A percentile compares a stretch with the other conserved stretches of the same genome.
phyloP scores from a whole-genome alignment of 2,888 invertebrate species.

The Sepioteuthis lessoniana region DNA sequence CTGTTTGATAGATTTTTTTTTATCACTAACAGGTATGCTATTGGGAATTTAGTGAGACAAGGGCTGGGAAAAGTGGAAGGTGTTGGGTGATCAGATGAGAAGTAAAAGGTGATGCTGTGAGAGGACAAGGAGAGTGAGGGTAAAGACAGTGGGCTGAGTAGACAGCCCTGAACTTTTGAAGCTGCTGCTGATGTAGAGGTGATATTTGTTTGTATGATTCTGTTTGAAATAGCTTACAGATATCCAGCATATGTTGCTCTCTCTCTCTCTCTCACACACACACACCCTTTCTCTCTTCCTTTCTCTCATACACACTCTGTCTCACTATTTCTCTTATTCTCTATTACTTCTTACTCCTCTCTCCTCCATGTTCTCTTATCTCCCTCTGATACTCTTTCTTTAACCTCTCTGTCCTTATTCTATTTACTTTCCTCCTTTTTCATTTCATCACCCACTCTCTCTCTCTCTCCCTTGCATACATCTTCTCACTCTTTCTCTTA shows the following conservation, averaged over 20 bases:
- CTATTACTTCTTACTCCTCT: too few species aligned
- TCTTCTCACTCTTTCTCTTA: too few species aligned
- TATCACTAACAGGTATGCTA: neutral
- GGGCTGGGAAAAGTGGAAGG: neutral
- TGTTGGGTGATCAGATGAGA: neutral
- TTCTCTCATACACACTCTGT: too few species aligned
- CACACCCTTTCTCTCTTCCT: neutral
- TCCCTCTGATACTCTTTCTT: too few species aligned
- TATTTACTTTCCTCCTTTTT: neutral
- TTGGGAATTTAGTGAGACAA: constrained; percentile 11
- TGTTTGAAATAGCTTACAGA: constrained; percentile 17
- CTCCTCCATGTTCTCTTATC: too few species aligned
- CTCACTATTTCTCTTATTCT: too few species aligned
- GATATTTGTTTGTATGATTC: constrained; percentile 18
- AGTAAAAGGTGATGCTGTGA: neutral
- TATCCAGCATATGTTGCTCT: neutral
- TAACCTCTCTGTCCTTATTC: too few species aligned
- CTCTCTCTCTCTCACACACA: neutral
- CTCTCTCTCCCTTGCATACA: neutral
- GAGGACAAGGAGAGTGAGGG: neutral
- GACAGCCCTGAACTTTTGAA: constrained; percentile 8
- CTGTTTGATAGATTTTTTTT: constrained; percentile 33
- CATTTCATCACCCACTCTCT: neutral
- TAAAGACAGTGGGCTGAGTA: neutral
- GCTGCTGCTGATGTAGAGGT: neutral